Base-by-base conservation (phyloP, 2,888 invertebrate genomes). In the Chaetoderma sp. region DNA sequence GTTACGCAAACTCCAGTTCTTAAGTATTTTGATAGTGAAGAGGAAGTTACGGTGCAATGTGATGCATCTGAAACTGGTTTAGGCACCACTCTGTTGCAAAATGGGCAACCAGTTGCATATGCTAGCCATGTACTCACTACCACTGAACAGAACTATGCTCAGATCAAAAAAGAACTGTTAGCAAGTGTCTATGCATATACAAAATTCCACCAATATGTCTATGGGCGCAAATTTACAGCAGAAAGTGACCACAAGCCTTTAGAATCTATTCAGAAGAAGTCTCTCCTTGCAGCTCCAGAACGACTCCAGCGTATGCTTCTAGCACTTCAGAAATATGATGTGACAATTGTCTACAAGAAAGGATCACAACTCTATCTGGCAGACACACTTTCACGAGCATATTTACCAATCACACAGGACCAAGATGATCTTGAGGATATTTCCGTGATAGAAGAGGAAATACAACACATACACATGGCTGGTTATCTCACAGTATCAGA, bases 181-280 rank as follows among this genome's bases (percentile, higher is more conserved):
- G 2, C 49, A 21, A 27, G 21, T 2, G 49, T 47, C 2, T 47
- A 25, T 6, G 49, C 23, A 54, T 4, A 60, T 23, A 44, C 52
- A 4, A 4, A 30, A 8, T 65, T 65, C 18, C 45, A 60, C 8
- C 21, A 27, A 10, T 60, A 65, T 30, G 23, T 55, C 4, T 67
- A 59, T 47, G 60, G 69, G 2, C 36, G 60, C n/a, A 44, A 57
- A 16, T 32, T 64, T 5, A 13, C 32, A 27, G 55, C 63, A 13
- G 60, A 67, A 23, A 57, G 66, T 2, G 66, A 69, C 28, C 69
- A 69, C 33, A 67, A 69, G 47, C 66, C 69, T 6, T 33, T 67
- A 2, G 66, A 69, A 16, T 47, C 52, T 8, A 67, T 63, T 4
- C 28, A 32, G 13, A 47, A 27, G 18, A 69, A 67, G 42, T 50